Percentiles rank a stretch among this genome's conserved stretches.
Conservation (phyloP, 2,888 invertebrate genomes). For the Tetranychus truncatus region DNA sequence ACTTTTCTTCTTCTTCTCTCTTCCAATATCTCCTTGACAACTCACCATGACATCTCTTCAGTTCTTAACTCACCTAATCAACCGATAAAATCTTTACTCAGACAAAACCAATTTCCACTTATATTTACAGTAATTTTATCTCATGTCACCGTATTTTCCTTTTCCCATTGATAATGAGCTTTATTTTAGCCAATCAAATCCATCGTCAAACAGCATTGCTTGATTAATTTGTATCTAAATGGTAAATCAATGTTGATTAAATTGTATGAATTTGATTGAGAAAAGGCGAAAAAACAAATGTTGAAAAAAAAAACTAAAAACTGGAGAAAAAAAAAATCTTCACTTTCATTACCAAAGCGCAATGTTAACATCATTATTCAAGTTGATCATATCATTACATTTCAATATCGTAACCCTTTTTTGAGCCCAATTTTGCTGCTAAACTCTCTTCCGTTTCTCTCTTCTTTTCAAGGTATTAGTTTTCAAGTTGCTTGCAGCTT, state of each 20-base stretch:
- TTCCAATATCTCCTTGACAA: not conserved
- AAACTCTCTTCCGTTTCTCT: not conserved
- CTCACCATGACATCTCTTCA: conserved; percentile 3
- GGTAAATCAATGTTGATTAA: not conserved
- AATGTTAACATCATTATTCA: no score
- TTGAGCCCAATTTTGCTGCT: no score
- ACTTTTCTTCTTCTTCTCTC: not conserved
- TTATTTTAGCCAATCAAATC: not conserved
- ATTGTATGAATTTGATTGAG: not conserved
- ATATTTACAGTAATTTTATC: not conserved
- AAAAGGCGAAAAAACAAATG: not conserved
- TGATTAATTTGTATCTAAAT: not conserved
- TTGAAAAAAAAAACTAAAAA: not conserved
- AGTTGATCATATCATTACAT: no score
- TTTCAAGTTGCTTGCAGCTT: not conserved
- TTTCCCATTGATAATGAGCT: not conserved
- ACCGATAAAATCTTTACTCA: not conserved
- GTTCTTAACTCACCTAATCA: not conserved
- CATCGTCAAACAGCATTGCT: not conserved
- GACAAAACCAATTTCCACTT: not conserved
- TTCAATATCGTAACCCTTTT: no score
- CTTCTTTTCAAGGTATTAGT: not conserved
- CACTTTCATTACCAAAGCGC: no score
- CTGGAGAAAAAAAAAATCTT: no score
- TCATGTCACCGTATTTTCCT: not conserved